Evolutionary conservation across 35 echinoderm and acorn worm species (phyloP).

Genomic region (Chiridota heheva): DNA sequence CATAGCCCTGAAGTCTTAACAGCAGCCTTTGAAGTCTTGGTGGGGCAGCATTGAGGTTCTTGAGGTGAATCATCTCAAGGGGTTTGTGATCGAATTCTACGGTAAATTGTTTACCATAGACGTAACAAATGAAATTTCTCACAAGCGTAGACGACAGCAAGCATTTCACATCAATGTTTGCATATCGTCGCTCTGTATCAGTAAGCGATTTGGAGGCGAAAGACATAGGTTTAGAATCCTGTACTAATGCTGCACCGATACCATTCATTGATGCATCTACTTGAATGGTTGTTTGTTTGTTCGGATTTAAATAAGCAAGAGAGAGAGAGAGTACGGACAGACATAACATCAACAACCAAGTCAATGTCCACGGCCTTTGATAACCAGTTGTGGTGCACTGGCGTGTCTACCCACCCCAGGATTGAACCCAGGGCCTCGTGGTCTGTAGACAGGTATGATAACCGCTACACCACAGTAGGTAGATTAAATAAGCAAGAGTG

Average conservation of each 20-base stretch:
- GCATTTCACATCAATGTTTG: conserved; percentile 51
- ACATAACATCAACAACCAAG: too few relatives aligned
- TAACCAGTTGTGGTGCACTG: too few relatives aligned
- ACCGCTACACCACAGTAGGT: too few relatives aligned
- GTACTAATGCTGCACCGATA: conserved; percentile 31
- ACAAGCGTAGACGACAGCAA: conserved; percentile 53
- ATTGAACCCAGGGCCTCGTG: too few relatives aligned
- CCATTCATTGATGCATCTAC: conserved; percentile 49
- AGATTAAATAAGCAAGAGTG: too few relatives aligned
- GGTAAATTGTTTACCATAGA: conserved; percentile 54
- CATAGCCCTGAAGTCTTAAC: too few relatives aligned
- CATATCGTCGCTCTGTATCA: conserved; percentile 42
- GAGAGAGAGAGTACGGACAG: too few relatives aligned
- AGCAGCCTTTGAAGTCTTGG: too few relatives aligned
- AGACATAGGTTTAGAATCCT: conserved; percentile 36
- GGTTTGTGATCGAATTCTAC: conserved; percentile 42
- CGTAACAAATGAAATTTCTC: conserved; percentile 62
- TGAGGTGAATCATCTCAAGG: conserved; percentile 34
- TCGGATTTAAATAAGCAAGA: conserved; percentile 47
- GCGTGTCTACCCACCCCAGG: too few relatives aligned
- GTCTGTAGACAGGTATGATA: too few relatives aligned
- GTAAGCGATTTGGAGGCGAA: conserved; percentile 51
- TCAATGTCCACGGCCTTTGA: too few relatives aligned
- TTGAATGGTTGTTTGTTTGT: conserved; percentile 32
- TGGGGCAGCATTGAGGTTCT: conserved; percentile 24